A percentile compares a stretch with the other conserved stretches of the same genome.
Conservation (phyloP, 2,888 invertebrate species). For the Drymonia ruficornis region DNA sequence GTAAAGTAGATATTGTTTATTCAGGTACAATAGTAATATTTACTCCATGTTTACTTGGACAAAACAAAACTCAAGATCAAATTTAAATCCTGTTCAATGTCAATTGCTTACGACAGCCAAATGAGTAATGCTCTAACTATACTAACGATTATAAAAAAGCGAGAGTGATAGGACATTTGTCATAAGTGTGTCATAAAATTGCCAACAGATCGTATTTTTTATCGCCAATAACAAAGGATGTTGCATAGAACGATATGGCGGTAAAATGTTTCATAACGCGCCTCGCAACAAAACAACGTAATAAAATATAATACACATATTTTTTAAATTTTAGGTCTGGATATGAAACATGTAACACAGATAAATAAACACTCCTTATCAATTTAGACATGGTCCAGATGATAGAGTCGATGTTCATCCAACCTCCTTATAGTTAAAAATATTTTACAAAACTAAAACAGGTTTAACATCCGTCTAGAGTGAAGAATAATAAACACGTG, state of each 20-base stretch:
- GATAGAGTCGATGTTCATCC: background rate
- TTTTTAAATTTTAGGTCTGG: too few species aligned
- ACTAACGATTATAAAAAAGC: background rate
- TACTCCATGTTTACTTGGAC: background rate
- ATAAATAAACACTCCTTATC: conserved; percentile 8
- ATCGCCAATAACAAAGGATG: conserved; percentile 59
- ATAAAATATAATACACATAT: background rate
- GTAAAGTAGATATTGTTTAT: too few species aligned
- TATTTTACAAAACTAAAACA: conserved; percentile 17
- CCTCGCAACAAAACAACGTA: conserved; percentile 10
- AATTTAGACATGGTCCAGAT: background rate
- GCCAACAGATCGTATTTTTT: conserved; percentile 43
- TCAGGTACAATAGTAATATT: background rate
- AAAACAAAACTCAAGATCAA: background rate
- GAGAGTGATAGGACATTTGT: background rate
- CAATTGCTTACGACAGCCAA: background rate
- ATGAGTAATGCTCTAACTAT: background rate
- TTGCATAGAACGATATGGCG: conserved; percentile 47
- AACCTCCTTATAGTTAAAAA: conserved; percentile 4
- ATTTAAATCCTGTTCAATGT: background rate
- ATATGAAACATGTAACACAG: background rate
- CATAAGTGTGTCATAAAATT: conserved; percentile 24
- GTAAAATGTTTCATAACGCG: conserved; percentile 49
- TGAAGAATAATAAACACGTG: conserved; percentile 28
- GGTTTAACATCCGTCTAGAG: conserved; percentile 23